These are phyloP conservation scores for Calidris pugnax DNA, from an alignment of 2,113 vertebrate species.

Conservation along the genomic window DNA sequence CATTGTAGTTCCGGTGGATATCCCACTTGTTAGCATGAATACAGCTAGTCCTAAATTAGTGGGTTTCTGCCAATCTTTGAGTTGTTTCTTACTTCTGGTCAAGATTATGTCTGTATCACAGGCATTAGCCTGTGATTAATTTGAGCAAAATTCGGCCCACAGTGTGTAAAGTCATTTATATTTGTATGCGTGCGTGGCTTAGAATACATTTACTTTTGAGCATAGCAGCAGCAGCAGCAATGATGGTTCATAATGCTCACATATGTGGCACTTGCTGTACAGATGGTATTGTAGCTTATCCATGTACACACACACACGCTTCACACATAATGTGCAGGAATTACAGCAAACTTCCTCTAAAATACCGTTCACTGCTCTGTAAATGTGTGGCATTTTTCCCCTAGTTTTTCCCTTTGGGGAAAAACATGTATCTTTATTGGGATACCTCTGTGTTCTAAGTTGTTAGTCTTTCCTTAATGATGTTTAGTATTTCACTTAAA, in stretches of 20 bases:
- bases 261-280: slow-evolving; percentile 53
- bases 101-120: not conserved
- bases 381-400: not conserved
- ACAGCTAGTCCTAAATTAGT: not conserved
- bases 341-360: slow-evolving; percentile 36
- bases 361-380: not conserved
- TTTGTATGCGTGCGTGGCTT: slow-evolving; percentile 7
- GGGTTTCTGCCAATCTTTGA: not conserved
- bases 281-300: slow-evolving; percentile 57
- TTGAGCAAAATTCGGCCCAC: not conserved
- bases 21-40: not conserved
- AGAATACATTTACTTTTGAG: slow-evolving; percentile 32
- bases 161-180: not conserved
- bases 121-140: not conserved
- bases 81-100: slow-evolving; percentile 2
- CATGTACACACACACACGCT: slow-evolving; percentile 5
- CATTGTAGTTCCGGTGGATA: not conserved
- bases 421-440: not conserved
- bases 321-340: slow-evolving; percentile 29
- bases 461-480: not conserved
- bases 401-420: not conserved
- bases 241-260: slow-evolving; percentile 30
- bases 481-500: slow-evolving; percentile 1
- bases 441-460: not conserved
- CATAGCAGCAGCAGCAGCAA: slow-evolving; percentile 11